Evolutionary conservation across 92 coral and sea anemone genomes (phyloP), one percentile per base, ranked within the genome.

Genomic region (Zoanthus gigantus): DNA sequence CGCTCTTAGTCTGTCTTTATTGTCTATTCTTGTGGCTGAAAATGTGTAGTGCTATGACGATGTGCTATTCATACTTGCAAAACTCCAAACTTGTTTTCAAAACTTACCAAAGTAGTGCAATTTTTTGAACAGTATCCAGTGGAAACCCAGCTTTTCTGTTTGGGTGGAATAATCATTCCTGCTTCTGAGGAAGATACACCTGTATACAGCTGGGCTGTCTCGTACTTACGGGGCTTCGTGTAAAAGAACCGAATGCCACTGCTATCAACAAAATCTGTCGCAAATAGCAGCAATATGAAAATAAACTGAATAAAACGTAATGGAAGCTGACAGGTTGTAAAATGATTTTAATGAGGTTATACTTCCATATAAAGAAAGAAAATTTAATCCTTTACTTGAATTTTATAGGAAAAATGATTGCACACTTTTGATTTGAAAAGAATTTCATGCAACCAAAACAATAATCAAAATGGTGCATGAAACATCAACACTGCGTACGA

Each of bases 251-350:
- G 69, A 63, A 63, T 17, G 30, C 69, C 69, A 17, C 30, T 15
- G 69, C 69, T 63, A 29, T 63, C 69, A 63, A 63, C 30, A 63
- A 63, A 63, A 63, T 63, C 69, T 63, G 69, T 63, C n/a, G 8
- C 9, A 63, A 63, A 3, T 9, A 63, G 7, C 7, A 17, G 10
- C 30, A 18, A 63, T 34, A 63, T 7, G 11, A 63, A 4, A 17
- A n/a, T 0, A 63, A 9, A 16, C 5, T 63, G 9, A 3, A 1
- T 15, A 5, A 4, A 6, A 0, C 2, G 3, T 3, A 16, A 16
- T 16, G 29, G 0, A 63, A 63, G 0, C 69, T n/a, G 5, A 18
- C 9, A 9, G n/a, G 6, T n/a, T 17, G 1, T 6, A 2, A 58
- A 58, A 3, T 17, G 42, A 34, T 34, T 34, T 34, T 34, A 34